phyloP scores from a whole-genome alignment of 2,113 vertebrate species.

The Egretta garzetta region DNA sequence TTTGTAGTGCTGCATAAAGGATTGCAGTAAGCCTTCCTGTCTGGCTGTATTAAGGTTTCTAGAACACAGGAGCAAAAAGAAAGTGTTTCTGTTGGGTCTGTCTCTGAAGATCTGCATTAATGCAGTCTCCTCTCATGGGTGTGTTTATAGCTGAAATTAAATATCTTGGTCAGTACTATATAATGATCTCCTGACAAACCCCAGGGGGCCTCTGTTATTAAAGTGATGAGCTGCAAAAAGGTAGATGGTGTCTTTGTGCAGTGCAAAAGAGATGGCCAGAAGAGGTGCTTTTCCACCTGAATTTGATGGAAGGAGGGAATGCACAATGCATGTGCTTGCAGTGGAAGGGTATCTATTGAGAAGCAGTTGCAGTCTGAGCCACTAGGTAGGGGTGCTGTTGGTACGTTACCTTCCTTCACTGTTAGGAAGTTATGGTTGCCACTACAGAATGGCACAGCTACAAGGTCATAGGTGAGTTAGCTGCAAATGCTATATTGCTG shows the following conservation, averaged over 20 bases:
- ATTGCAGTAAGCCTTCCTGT: background rate
- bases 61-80: background rate
- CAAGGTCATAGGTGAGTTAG: background rate
- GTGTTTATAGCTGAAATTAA: background rate
- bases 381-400: background rate
- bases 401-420: background rate
- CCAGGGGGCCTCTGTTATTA: background rate
- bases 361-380: background rate
- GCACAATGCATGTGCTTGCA: background rate
- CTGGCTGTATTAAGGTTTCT: background rate
- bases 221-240: background rate
- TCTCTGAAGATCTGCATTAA: background rate
- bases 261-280: background rate
- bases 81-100: background rate
- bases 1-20: background rate
- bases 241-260: background rate
- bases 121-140: background rate
- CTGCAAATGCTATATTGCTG: background rate
- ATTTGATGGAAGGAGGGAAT: background rate
- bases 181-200: background rate
- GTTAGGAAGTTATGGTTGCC: background rate
- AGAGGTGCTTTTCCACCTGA: background rate
- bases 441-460: background rate
- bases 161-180: background rate
- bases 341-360: background rate